Percentiles rank a stretch among this genome's conserved stretches.
phyloP scores from a whole-genome alignment of 2,888 invertebrate species.

The Linyphia triangularis region DNA sequence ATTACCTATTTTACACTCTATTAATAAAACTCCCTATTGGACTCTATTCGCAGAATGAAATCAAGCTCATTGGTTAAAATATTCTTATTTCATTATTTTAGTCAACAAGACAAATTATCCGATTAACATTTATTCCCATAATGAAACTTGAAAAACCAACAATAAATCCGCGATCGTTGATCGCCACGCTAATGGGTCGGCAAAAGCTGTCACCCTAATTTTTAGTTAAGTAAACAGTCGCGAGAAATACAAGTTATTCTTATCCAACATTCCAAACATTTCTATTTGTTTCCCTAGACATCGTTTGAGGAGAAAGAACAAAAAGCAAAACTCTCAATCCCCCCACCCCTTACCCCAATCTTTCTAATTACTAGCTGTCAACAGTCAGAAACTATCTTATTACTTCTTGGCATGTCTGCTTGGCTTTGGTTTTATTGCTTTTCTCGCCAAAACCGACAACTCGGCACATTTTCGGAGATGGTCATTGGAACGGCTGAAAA shows the following conservation, averaged over 20 bases:
- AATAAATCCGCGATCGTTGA: no score
- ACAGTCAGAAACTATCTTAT: constrained; percentile 56
- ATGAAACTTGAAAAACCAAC: no score
- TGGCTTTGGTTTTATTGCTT: constrained; percentile 51
- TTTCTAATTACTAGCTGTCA: constrained; percentile 61
- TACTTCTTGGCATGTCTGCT: constrained; percentile 54
- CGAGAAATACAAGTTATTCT: constrained; percentile 34
- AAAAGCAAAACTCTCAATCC: constrained; percentile 33
- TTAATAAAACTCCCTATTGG: no score
- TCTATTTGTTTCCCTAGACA: constrained; percentile 44
- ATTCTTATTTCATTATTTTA: no score
- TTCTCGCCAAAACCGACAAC: constrained; percentile 35
- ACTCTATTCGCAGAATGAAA: no score
- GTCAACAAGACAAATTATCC: no score
- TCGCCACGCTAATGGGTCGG: neutral
- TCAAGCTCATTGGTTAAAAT: no score
- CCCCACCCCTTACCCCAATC: constrained; percentile 38
- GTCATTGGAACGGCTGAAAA: constrained; percentile 33
- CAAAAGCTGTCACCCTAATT: neutral
- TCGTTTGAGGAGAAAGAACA: neutral
- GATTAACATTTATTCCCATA: no score
- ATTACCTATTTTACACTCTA: no score
- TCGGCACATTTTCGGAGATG: constrained; percentile 32
- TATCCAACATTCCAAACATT: constrained; percentile 1
- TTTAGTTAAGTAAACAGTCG: constrained; percentile 6